phyloP scores from a whole-genome alignment of 2,888 invertebrate species.

The Habrosyne pyritoides region DNA sequence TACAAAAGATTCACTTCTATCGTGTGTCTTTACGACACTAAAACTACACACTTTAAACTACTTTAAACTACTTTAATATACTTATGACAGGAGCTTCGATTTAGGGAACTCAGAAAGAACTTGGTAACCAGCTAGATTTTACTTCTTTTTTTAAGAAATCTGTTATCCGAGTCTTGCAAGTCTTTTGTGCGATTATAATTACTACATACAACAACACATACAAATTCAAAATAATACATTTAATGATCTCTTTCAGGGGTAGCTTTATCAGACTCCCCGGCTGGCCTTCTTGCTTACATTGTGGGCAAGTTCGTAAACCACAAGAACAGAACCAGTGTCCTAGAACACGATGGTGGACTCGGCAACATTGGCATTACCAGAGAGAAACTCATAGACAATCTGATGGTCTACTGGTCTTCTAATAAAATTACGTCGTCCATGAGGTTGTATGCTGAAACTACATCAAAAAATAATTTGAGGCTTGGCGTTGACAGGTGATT shows the following conservation, averaged over 20 bases:
- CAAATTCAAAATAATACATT: too few relatives aligned
- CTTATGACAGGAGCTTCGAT: too few relatives aligned
- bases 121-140: too few relatives aligned
- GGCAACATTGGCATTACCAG: slow-evolving; percentile 82
- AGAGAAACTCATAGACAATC: slow-evolving; percentile 89
- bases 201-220: too few relatives aligned
- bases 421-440: slow-evolving; percentile 89
- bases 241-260: slow-evolving; percentile 73
- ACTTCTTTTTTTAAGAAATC: too few relatives aligned
- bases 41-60: too few relatives aligned
- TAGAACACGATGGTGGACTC: slow-evolving; percentile 86
- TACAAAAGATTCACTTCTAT: too few relatives aligned
- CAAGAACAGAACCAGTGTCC: slow-evolving; percentile 78
- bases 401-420: slow-evolving; percentile 93
- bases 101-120: too few relatives aligned
- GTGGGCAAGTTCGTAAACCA: slow-evolving; percentile 92
- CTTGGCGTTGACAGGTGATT: slow-evolving; percentile 19
- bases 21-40: too few relatives aligned
- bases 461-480: slow-evolving; percentile 48
- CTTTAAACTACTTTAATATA: too few relatives aligned
- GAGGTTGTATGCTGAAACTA: slow-evolving; percentile 88
- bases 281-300: slow-evolving; percentile 91
- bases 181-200: too few relatives aligned
- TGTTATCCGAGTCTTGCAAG: too few relatives aligned
- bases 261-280: slow-evolving; percentile 88